A percentile compares a stretch with the other conserved stretches of the same genome.
These are phyloP conservation scores for Prionace glauca DNA, from an alignment of 2,797 vertebrate species.

Conservation along the genomic window DNA sequence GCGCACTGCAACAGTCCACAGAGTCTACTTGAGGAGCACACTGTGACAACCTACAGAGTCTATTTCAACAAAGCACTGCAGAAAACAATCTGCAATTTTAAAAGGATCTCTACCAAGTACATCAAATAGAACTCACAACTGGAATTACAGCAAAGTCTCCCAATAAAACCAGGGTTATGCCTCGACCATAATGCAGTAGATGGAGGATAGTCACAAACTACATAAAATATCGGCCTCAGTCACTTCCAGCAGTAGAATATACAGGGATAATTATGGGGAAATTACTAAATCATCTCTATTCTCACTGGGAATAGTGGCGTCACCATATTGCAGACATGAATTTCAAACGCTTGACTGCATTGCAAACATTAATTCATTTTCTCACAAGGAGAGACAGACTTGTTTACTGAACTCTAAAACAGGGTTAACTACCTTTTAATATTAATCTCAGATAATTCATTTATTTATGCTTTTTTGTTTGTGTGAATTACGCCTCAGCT, in stretches of 20 bases:
- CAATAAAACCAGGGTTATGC: no score
- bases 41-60: no score
- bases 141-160: background rate
- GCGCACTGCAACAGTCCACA: no score
- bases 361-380: background rate
- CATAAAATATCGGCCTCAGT: background rate
- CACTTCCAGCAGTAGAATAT: background rate
- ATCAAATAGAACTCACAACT: background rate
- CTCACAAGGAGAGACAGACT: background rate
- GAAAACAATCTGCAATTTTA: background rate
- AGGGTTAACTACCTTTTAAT: constrained; percentile 1
- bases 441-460: background rate
- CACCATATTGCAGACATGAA: background rate
- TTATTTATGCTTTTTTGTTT: background rate
- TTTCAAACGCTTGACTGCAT: background rate
- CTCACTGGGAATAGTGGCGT: background rate
- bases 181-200: background rate
- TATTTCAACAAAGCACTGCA: no score
- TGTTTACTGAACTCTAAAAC: background rate
- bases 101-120: background rate
- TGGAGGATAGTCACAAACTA: background rate
- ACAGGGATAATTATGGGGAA: background rate
- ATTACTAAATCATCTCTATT: background rate
- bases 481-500: background rate
- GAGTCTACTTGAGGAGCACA: no score